Conservation (phyloP, 1,140 invertebrate genomes). For the Ceratina australensis region DNA sequence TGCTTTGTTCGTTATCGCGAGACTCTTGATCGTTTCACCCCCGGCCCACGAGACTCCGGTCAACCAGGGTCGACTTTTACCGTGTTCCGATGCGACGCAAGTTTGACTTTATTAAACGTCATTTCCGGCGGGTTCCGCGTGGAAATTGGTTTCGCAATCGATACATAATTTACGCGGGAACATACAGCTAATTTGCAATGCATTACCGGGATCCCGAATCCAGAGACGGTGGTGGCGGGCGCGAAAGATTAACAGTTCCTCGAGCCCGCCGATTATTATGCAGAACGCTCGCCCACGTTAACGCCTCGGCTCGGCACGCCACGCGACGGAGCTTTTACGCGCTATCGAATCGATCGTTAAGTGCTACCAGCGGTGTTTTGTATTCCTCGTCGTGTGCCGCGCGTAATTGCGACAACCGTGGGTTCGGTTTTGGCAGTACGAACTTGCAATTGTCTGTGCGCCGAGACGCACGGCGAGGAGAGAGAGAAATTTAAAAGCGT, state of each 20-base stretch:
- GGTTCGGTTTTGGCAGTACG: not conserved
- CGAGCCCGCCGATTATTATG: not conserved
- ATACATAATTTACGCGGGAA: slow-evolving; percentile 6
- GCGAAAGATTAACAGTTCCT: not conserved
- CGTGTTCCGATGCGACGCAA: too few relatives aligned
- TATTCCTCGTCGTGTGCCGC: not conserved
- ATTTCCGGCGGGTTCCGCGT: not conserved
- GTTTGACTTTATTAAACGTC: slow-evolving; percentile 22
- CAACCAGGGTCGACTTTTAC: not conserved
- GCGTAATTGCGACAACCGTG: not conserved
- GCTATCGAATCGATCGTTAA: not conserved
- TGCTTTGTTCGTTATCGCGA: not conserved
- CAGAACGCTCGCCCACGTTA: slow-evolving; percentile 1
- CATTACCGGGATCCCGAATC: not conserved
- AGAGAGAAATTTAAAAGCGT: not conserved
- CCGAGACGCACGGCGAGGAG: not conserved
- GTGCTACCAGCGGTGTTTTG: not conserved
- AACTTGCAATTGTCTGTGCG: not conserved
- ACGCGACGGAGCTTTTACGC: not conserved
- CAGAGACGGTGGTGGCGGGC: not conserved
- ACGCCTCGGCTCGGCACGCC: not conserved
- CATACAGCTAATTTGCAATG: slow-evolving; percentile 20
- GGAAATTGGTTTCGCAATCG: slow-evolving; percentile 12
- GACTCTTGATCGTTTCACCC: not conserved
- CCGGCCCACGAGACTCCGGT: not conserved